Base-by-base conservation (phyloP, 1,140 invertebrate genomes). In the Aphelinus atriplicis region DNA sequence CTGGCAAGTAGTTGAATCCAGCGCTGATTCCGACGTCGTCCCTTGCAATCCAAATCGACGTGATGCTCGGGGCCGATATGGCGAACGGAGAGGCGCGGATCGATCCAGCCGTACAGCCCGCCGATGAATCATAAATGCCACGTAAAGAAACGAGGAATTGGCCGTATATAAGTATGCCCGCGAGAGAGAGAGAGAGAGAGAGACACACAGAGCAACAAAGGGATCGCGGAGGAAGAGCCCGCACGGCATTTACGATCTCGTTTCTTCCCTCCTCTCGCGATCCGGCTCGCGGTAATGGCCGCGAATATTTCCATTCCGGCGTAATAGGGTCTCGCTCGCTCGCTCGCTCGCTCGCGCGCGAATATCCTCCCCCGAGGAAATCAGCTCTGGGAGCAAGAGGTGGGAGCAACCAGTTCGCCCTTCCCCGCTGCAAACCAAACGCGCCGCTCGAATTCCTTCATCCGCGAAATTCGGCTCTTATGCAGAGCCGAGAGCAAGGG, bases 361-460 rank as follows among this genome's bases (percentile, higher is more conserved):
- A 71, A 76, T 76, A 76, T 76, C 74, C 74, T 76, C 74, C 74
- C 68, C 75, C 46, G 75, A 76, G 74, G 75, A 76, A 76, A 76
- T 76, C 75, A 71, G 64, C 75, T 1, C 75, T 1, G 64, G 26
- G 46, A 10, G 42, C 64, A 26, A 9, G 51, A 4, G 4, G 51
- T 4, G 51, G 9, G 51, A 53, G 51, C 51, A 53, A 26, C 26
- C 26, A 26, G 26, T 26, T 71, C 69, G 50, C 55, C n/a, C 51
- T 6, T 53, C 4, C 51, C 26, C 65, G n/a, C 26, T 65, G 57
- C 42, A 50, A 71, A 55, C 67, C 73, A 71, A 71, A 71, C 61
- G 67, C 55, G 58, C 26, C 26, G 26, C 26, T 26, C 66, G 55
- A 72, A 76, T 67, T 65, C 56, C 63, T 61, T 76, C 74, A 71